Evolutionary conservation across 1,140 invertebrate species (phyloP).

Genomic region (Pomacea maculata): DNA sequence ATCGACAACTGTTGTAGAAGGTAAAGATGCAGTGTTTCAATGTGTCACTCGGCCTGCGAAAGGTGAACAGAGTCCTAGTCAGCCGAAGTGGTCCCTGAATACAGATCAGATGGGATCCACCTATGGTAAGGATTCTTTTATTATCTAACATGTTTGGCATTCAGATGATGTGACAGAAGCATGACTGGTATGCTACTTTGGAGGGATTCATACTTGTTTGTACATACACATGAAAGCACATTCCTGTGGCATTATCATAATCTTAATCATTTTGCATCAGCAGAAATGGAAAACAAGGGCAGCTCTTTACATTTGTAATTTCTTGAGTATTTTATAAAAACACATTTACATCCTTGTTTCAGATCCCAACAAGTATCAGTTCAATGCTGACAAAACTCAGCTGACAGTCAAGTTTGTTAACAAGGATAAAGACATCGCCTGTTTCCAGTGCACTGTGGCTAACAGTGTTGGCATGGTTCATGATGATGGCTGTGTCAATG

Average conservation of each 20-base stretch:
- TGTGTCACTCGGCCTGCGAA: slow-evolving; percentile 9
- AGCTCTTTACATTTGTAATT: too few species aligned
- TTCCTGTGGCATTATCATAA: neutral
- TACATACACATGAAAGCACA: slow-evolving; percentile 13
- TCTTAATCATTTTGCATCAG: neutral
- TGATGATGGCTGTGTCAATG: slow-evolving; percentile 27
- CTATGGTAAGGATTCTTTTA: slow-evolving; percentile 5
- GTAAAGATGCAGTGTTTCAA: slow-evolving; percentile 1
- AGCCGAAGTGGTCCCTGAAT: slow-evolving; percentile 21
- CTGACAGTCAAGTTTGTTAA: slow-evolving; percentile 12
- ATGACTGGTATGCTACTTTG: neutral
- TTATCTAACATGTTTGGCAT: too few species aligned
- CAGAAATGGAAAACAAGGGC: too few species aligned
- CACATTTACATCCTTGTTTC: neutral
- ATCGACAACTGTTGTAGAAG: too few species aligned
- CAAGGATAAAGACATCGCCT: slow-evolving; percentile 24
- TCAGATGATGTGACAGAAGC: too few species aligned
- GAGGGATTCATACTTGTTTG: neutral
- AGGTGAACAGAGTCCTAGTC: slow-evolving; percentile 1
- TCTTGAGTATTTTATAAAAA: too few species aligned
- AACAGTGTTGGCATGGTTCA: slow-evolving; percentile 16
- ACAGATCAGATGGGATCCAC: neutral
- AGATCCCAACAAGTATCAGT: slow-evolving; percentile 19
- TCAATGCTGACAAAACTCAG: neutral
- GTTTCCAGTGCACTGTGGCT: slow-evolving; percentile 21